A percentile compares a stretch with the other conserved stretches of the same genome.
These are phyloP conservation scores for Cephus runcator DNA, from an alignment of 2,888 invertebrate genomes.

Conservation along the genomic window DNA sequence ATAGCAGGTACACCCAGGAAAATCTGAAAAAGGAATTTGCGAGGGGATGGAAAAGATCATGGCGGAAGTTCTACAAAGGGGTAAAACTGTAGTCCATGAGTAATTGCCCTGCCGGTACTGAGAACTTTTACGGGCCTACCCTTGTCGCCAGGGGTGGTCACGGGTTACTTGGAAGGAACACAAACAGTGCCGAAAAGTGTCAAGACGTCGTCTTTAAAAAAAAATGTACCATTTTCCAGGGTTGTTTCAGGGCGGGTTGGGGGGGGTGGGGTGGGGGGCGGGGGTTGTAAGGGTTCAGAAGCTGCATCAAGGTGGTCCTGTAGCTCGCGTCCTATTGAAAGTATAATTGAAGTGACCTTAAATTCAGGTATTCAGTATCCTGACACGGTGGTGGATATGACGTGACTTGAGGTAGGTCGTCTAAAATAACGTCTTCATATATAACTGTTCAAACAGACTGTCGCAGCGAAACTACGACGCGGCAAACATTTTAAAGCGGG, in stretches of 20 bases:
- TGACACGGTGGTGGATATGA: not conserved
- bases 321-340: not conserved
- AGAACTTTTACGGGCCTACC: not conserved
- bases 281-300: not conserved
- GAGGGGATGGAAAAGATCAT: not conserved
- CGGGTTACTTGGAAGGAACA: not conserved
- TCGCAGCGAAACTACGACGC: not conserved
- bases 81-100: not conserved
- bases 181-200: not conserved
- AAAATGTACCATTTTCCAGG: not conserved
- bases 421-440: slow-evolving; percentile 42
- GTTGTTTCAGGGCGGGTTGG: not conserved
- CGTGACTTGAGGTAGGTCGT: slow-evolving; percentile 25
- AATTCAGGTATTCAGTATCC: not conserved
- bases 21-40: not conserved
- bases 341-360: not conserved
- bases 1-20: not conserved
- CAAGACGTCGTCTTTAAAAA: not conserved
- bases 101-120: not conserved
- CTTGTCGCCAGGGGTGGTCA: not conserved
- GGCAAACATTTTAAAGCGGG: not conserved
- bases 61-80: not conserved
- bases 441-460: slow-evolving; percentile 31
- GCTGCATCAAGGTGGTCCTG: not conserved
- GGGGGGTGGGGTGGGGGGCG: no score